Conservation (phyloP, 2,113 vertebrate species). For the Platycercus adscitus region DNA sequence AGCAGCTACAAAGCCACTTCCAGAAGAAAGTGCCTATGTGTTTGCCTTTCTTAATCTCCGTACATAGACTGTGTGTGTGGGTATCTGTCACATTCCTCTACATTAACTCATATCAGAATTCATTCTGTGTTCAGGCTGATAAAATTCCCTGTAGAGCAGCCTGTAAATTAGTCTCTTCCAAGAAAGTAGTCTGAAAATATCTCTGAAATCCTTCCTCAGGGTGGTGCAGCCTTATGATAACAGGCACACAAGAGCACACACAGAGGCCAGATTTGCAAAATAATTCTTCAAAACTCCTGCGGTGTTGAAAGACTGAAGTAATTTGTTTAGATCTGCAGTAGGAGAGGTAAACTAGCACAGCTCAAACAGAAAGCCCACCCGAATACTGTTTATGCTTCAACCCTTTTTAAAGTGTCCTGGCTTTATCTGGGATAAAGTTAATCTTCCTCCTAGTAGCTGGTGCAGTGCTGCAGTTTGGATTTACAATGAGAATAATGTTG, state of each 20-base stretch:
- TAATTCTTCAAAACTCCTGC: background rate
- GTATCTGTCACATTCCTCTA: background rate
- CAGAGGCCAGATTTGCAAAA: background rate
- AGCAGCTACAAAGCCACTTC: background rate
- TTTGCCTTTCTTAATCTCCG: background rate
- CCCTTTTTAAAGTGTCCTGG: background rate
- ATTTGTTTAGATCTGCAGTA: background rate
- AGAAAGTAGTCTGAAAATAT: background rate
- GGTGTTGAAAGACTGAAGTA: background rate
- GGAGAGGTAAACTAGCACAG: background rate
- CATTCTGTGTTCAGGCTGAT: background rate
- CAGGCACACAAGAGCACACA: background rate
- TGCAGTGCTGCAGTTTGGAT: background rate
- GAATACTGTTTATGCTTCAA: background rate
- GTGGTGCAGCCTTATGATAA: background rate
- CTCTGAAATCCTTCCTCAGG: background rate
- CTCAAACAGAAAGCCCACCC: background rate
- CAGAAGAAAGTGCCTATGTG: background rate
- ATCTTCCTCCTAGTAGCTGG: background rate
- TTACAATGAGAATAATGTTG: background rate
- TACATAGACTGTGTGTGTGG: background rate
- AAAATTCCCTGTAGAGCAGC: background rate
- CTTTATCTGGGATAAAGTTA: background rate
- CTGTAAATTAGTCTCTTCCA: background rate
- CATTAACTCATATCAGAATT: background rate